A percentile compares a stretch with the other conserved stretches of the same genome.
Evolutionary conservation across 2,888 invertebrate genomes (phyloP).

Genomic region (Ectemnius continuus): DNA sequence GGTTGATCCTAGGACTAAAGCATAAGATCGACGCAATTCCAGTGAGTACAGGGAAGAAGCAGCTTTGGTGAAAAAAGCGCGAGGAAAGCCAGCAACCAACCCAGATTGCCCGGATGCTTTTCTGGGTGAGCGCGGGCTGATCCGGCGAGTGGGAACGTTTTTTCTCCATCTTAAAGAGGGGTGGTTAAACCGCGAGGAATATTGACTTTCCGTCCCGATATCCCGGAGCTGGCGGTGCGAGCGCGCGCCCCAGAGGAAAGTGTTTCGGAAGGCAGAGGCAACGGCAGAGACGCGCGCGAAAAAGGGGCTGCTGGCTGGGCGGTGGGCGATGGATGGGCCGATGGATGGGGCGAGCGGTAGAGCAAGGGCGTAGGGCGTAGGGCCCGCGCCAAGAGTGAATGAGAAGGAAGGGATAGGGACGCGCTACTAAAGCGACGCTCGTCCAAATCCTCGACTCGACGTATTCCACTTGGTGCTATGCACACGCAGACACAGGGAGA

Average conservation of each 20-base stretch:
- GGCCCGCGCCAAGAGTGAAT: slow-evolving; percentile 25
- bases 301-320: not conserved
- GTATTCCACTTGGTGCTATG: too few relatives aligned
- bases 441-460: too few relatives aligned
- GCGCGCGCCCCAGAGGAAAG: too few relatives aligned
- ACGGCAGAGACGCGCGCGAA: not conserved
- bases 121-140: too few relatives aligned
- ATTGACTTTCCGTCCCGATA: not conserved
- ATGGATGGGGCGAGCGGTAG: not conserved
- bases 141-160: too few relatives aligned
- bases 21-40: not conserved
- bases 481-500: not conserved
- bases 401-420: too few relatives aligned
- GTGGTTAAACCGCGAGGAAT: not conserved
- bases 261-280: too few relatives aligned
- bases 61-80: not conserved
- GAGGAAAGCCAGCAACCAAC: not conserved
- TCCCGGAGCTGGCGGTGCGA: slow-evolving; percentile 1
- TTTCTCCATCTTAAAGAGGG: too few relatives aligned
- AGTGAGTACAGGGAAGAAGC: not conserved
- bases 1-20: not conserved
- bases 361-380: slow-evolving; percentile 26
- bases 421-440: too few relatives aligned
- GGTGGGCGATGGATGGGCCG: too few relatives aligned
- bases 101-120: too few relatives aligned